phyloP scores from a whole-genome alignment of 2,888 invertebrate species.

The Aleiodes alternator region DNA sequence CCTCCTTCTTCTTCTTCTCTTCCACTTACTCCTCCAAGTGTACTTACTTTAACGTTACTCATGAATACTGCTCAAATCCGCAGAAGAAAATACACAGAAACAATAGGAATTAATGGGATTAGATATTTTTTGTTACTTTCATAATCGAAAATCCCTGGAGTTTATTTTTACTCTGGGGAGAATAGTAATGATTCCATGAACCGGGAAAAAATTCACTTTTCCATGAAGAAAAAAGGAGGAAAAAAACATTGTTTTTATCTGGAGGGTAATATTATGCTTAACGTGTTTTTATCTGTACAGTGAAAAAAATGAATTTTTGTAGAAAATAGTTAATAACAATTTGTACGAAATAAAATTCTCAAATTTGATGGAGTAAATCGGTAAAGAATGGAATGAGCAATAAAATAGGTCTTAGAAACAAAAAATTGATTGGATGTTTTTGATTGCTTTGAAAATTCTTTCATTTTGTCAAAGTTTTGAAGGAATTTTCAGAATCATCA shows the following conservation, averaged over 20 bases:
- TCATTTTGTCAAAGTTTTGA: too few relatives aligned
- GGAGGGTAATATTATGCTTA: too few relatives aligned
- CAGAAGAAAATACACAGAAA: neutral
- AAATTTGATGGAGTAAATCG: too few relatives aligned
- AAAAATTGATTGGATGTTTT: too few relatives aligned
- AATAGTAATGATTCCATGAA: slow-evolving; percentile 23
- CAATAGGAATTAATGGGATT: neutral
- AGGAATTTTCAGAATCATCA: too few relatives aligned
- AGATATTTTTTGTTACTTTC: slow-evolving; percentile 21
- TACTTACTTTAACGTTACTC: slow-evolving; percentile 38
- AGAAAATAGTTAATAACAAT: too few relatives aligned
- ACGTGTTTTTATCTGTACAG: too few relatives aligned
- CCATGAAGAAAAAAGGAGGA: neutral
- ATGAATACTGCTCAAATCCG: slow-evolving; percentile 1
- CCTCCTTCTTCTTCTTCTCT: neutral
- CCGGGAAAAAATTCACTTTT: slow-evolving; percentile 12
- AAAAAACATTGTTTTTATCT: slow-evolving; percentile 11
- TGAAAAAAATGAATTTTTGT: too few relatives aligned
- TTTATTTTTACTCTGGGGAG: slow-evolving; percentile 1
- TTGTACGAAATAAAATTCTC: too few relatives aligned
- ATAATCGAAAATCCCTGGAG: slow-evolving; percentile 15
- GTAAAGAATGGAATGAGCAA: too few relatives aligned
- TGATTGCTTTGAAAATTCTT: too few relatives aligned
- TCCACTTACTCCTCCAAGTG: neutral
- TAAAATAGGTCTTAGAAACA: too few relatives aligned